A percentile compares a stretch with the other conserved stretches of the same genome.
Evolutionary conservation across 1,140 invertebrate species (phyloP).

Genomic region (Aethina tumida): DNA sequence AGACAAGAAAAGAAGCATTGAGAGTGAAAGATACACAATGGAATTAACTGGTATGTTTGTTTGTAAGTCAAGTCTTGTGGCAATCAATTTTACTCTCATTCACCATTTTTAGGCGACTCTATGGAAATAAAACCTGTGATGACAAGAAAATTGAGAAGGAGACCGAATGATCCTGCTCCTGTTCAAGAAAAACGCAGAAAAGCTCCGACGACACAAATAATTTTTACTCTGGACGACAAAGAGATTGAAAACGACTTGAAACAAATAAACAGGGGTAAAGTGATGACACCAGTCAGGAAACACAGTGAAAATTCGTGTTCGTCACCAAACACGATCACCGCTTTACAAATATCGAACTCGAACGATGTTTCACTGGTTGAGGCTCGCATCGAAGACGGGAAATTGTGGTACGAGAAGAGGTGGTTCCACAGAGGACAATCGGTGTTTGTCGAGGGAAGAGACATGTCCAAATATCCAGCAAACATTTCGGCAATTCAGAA

Average conservation of each 20-base stretch:
- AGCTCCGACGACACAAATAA: constrained; percentile 71
- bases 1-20: constrained; percentile 82
- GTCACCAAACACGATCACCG: constrained; percentile 14
- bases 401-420: constrained; percentile 83
- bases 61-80: neutral
- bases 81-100: neutral
- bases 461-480: constrained; percentile 69
- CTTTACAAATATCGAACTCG: neutral
- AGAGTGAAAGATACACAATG: constrained; percentile 69
- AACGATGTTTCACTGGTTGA: constrained; percentile 49
- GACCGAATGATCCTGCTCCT: constrained; percentile 89
- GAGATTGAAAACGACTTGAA: constrained; percentile 84
- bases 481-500: constrained; percentile 82
- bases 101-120: neutral
- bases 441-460: constrained; percentile 75
- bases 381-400: constrained; percentile 87
- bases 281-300: constrained; percentile 41
- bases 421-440: constrained; percentile 93
- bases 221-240: constrained; percentile 78
- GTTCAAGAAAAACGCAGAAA: constrained; percentile 73
- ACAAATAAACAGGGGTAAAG: constrained; percentile 61
- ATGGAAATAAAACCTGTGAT: constrained; percentile 32
- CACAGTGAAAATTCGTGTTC: constrained; percentile 24
- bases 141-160: constrained; percentile 69
- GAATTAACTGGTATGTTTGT: constrained; percentile 61